A percentile compares a stretch with the other conserved stretches of the same genome.
phyloP scores from a whole-genome alignment of 2,797 vertebrate species.

The Triplophysa yarkandensis region DNA sequence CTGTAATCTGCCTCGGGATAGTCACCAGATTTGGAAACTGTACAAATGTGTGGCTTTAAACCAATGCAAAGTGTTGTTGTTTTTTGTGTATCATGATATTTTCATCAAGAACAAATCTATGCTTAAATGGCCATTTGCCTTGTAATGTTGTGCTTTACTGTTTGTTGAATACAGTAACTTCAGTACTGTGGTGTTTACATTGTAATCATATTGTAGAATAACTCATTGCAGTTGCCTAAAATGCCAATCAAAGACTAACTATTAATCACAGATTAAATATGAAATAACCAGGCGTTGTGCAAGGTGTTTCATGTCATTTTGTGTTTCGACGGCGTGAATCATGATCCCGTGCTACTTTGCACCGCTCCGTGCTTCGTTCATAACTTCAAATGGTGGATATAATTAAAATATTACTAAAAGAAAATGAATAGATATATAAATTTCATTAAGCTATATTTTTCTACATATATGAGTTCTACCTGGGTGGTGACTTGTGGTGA shows the following conservation, averaged over 20 bases:
- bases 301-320: slow-evolving; percentile 58
- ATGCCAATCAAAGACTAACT: slow-evolving; percentile 77
- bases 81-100: slow-evolving; percentile 56
- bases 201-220: slow-evolving; percentile 77
- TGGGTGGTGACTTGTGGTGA: slow-evolving; percentile 63
- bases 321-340: slow-evolving; percentile 65
- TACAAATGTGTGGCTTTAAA: slow-evolving; percentile 69
- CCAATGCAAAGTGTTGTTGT: slow-evolving; percentile 68
- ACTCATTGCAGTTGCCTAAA: slow-evolving; percentile 75
- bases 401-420: slow-evolving; percentile 69
- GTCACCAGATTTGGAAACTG: slow-evolving; percentile 67
- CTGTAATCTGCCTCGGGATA: slow-evolving; percentile 66
- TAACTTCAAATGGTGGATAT: slow-evolving; percentile 74
- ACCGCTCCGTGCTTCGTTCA: slow-evolving; percentile 64
- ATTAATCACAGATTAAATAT: slow-evolving; percentile 69
- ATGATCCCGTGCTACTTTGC: slow-evolving; percentile 67
- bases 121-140: slow-evolving; percentile 80
- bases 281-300: slow-evolving; percentile 71
- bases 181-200: slow-evolving; percentile 82
- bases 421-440: slow-evolving; percentile 71
- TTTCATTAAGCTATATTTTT: slow-evolving; percentile 85
- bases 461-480: slow-evolving; percentile 81
- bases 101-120: slow-evolving; percentile 76
- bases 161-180: slow-evolving; percentile 75
- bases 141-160: slow-evolving; percentile 80